Percentiles rank a stretch among this genome's conserved stretches.
Conservation (phyloP, 2,797 vertebrate genomes). For the Pangasius krempfi region DNA sequence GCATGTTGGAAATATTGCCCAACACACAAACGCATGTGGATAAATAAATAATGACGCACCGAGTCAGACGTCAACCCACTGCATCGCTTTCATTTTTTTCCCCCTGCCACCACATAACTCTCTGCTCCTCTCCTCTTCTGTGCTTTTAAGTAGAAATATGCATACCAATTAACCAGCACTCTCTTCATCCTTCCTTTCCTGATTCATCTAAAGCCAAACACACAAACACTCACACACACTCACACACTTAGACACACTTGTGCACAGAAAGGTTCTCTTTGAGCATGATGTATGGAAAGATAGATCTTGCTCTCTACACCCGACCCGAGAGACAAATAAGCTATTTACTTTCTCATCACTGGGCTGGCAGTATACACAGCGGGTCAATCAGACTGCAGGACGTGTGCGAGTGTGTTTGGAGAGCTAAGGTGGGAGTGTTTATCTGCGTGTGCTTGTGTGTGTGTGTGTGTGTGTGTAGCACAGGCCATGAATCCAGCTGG, state of each 20-base stretch:
- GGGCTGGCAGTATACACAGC: constrained; percentile 32
- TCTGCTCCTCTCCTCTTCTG: not conserved
- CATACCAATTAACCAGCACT: constrained; percentile 21
- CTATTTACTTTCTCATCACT: constrained; percentile 54
- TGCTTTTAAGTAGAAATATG: not conserved
- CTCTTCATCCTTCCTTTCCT: constrained; percentile 18
- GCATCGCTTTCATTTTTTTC: not conserved
- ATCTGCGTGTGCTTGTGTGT: constrained; percentile 22
- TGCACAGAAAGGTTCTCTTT: constrained; percentile 8
- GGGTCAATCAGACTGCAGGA: constrained; percentile 43
- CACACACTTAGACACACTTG: not conserved
- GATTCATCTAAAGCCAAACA: constrained; percentile 13
- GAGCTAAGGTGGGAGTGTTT: constrained; percentile 14
- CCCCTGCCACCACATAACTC: not conserved
- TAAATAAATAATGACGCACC: constrained; percentile 14
- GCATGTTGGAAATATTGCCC: constrained; percentile 14
- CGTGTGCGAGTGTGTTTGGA: constrained; percentile 8
- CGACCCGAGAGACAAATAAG: constrained; percentile 49
- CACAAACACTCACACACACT: not conserved
- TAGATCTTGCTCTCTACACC: constrained; percentile 24
- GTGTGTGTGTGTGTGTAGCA: constrained; percentile 22
- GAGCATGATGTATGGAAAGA: constrained; percentile 18
- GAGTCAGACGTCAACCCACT: not conserved
- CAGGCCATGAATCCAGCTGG: not conserved
- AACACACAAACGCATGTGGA: not conserved